A percentile compares a stretch with the other conserved stretches of the same genome.
Conservation (phyloP, 2,888 invertebrate genomes). For the Hanleya hanleyi region DNA sequence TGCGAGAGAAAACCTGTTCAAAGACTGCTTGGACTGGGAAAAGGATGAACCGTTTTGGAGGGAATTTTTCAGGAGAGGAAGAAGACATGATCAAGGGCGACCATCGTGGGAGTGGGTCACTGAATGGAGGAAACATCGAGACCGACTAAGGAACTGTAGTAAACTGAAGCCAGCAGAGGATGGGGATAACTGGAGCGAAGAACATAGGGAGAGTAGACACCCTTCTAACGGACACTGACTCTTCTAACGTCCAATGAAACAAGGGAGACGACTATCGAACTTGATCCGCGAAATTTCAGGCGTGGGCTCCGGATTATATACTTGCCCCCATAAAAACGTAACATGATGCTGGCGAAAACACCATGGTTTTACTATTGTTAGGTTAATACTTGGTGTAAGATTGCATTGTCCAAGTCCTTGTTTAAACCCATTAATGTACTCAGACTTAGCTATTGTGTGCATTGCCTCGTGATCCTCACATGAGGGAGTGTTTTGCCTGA, state of each 20-base stretch:
- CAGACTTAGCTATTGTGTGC: no score
- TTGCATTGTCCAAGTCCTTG: no score
- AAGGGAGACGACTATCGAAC: no score
- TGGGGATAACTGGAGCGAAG: slow-evolving; percentile 1
- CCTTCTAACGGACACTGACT: neutral
- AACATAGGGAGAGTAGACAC: neutral
- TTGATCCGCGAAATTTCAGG: no score
- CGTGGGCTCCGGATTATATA: no score
- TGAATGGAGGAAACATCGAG: neutral
- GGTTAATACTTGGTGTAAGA: neutral
- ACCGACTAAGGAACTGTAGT: neutral
- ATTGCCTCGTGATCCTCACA: no score
- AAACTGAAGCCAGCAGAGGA: neutral
- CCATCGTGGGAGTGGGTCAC: neutral
- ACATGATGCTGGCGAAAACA: neutral
- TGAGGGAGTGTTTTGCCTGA: no score
- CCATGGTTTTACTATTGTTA: neutral
- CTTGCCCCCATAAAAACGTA: no score
- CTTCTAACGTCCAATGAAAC: no score
- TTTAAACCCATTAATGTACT: no score
- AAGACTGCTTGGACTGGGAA: neutral
- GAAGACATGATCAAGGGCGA: neutral
- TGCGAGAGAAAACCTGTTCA: neutral
- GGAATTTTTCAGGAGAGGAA: neutral
- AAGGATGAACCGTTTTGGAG: neutral